Base-by-base conservation (phyloP, 2,797 vertebrate species). In the Ficedula albicollis region DNA sequence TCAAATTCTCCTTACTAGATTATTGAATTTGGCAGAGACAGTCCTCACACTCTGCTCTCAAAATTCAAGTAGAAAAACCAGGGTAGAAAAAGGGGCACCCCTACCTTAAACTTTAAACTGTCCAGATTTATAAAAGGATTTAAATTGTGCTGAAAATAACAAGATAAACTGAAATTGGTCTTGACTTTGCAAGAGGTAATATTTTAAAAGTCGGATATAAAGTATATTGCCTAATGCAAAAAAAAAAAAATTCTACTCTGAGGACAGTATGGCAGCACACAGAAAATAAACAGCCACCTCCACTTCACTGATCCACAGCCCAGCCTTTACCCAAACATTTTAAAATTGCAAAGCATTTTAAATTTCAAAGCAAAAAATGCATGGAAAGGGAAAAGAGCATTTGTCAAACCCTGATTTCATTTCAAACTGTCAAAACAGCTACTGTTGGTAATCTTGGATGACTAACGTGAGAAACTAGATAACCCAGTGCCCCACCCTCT, bases 381-480 rank as follows among this genome's bases (percentile, higher is more conserved):
- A 74, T 22, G 23, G 62, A 92, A 84, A 78, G 55, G 87, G 46
- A 77, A 81, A 62, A 64, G 64, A 67, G 67, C 73, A 89, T 84
- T 94, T 15, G 4, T 68, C 72, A 92, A 93, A 62, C 13, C 38
- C 54, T 34, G 29, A 82, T 68, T 95, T 90, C 22, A 91, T 76
- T 90, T 72, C 95, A 79, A 90, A 39, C 59, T 96, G 87, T 64
- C 84, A 95, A 52, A 80, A 87, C 62, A 84, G 73, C 86, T 86
- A 76, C 66, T 79, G 66, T 74, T 93, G 56, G 88, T 51, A 95
- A 86, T 68, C 43, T 43, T 43, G 84, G 80, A 63, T 96, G 91
- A 97, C 89, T 96, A 96, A 95, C 15, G 1, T 79, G 88, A 89
- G 75, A 90, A 94, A 93, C 63, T 29, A 87, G 94, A 94, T 91